Base-by-base conservation (phyloP, 2,797 vertebrate genomes). In the Myotis myotis region DNA sequence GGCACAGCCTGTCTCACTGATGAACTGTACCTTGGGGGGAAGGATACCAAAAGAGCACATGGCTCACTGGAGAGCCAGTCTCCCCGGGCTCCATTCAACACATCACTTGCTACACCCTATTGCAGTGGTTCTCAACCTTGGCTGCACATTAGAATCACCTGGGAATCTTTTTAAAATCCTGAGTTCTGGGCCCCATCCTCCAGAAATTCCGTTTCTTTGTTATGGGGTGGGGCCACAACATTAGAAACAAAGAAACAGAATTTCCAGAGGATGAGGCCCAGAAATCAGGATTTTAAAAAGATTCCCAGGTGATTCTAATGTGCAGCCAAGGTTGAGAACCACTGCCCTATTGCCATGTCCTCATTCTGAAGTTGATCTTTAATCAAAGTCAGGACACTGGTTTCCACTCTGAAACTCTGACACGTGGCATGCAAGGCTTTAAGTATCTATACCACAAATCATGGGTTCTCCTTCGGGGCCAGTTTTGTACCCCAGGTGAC, bases 361-460 rank as follows among this genome's bases (percentile, higher is more conserved):
- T 55, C 47, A 8, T 60, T 76, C 79, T 71, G 38, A 44, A 62
- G 38, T 44, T 38, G 87, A 87, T 57, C 78, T 66, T 83, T 38
- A 66, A 51, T 74, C 55, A 71, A 88, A 96, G 53, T 60, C 30
- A 79, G 82, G 53, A 25, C 71, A 33, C 33, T 75, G 3, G 10
- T 85, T 74, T 80, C 49, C 84, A 87, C 23, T 76, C 70, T 82
- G 82, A 86, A 64, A 89, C 2, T 1, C 4, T 57, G 25, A 76
- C 8, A 13, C 6, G 0, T 23, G 33, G 17, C 71, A 85, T 87
- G 44, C 71, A 80, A 53, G 55, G 25, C 36, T 96, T 92, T 79
- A 44, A 81, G 49, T 70, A 6, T 55, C 60, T 79, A 10, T 55
- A 57, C 3, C 10, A 2, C 49, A 62, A 30, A 20, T 62, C 41